Evolutionary conservation across 2,113 vertebrate species (phyloP).

Genomic region (Guaruba guarouba): DNA sequence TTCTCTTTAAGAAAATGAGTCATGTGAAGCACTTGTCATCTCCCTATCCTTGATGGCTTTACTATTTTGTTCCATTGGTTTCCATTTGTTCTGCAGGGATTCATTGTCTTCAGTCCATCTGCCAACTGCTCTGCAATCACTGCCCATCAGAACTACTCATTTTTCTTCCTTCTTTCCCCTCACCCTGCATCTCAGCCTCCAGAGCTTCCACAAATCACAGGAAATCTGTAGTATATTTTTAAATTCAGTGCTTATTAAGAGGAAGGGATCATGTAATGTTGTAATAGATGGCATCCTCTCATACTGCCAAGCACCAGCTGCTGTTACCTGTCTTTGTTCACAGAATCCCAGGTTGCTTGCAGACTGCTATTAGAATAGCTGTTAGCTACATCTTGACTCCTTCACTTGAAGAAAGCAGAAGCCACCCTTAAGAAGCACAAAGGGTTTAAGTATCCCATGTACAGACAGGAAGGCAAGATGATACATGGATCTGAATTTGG

Average conservation of each 20-base stretch:
- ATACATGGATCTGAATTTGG: background rate
- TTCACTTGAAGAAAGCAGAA: background rate
- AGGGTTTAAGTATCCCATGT: background rate
- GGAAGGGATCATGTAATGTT: background rate
- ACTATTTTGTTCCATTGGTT: background rate
- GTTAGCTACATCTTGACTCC: background rate
- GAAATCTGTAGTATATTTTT: slow-evolving; percentile 37
- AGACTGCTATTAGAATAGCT: background rate
- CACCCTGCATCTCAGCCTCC: background rate
- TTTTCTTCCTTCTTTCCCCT: background rate
- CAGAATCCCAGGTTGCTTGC: background rate
- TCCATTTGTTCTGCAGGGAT: background rate
- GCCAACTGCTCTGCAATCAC: background rate
- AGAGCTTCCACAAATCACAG: slow-evolving; percentile 27
- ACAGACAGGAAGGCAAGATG: background rate
- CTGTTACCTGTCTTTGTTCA: background rate
- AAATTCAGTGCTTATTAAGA: slow-evolving; percentile 7
- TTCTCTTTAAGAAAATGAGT: background rate
- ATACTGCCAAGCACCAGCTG: background rate
- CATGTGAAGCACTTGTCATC: background rate
- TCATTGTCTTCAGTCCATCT: slow-evolving; percentile 1
- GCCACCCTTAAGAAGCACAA: background rate
- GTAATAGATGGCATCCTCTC: slow-evolving; percentile 18
- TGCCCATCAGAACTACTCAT: background rate
- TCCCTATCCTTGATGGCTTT: background rate